Evolutionary conservation across 2,888 invertebrate genomes (phyloP), one percentile per base, ranked within the genome.

Genomic region (Xestia sexstrigata): DNA sequence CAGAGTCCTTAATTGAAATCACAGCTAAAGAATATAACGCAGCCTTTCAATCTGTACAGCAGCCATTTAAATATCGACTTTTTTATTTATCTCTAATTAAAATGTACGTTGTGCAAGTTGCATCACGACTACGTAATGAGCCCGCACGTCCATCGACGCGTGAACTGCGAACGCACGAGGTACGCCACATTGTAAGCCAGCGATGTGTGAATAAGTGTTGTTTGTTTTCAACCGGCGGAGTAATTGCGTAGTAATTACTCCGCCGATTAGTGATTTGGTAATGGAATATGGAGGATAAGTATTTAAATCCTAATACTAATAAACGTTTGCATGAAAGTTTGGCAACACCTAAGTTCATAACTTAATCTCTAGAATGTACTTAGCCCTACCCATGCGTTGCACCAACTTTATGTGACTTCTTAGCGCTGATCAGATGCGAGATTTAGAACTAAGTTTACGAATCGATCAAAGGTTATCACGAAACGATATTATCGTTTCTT

Each of bases 241-340:
- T 90, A 91, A 90, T 91, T 91, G 88, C 84, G 79, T 78, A 74
- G 78, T 90, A 90, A 91, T 91, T n/a, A n/a, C n/a, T n/a, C n/a
- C n/a, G n/a, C n/a, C n/a, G n/a, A n/a, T n/a, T n/a, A n/a, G n/a
- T n/a, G 70, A 78, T 81, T 74, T 68, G 60, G n/a, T 70, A 35
- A 17, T 68, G 55, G 20, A 49, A 55, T 55, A n/a, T n/a, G 26
- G n/a, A 17, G 23, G 42, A 9, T 70, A 47, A 6, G 45, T 71
- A 26, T 4, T 6, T n/a, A 9, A 26, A 13, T 11, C 15, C 9
- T n/a, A 30, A 23, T 26, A 23, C 39, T 39, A 26, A 70, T 42
- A 2, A 0, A 6, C 1, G 9, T 68, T 17, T 17, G 20, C 26
- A 26, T 2, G 3, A 20, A 13, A 39, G 13, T 20, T 70, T 62